Evolutionary conservation across 2,888 invertebrate genomes (phyloP), one percentile per base, ranked within the genome.

Genomic region (Archaeoteleia sp.): DNA sequence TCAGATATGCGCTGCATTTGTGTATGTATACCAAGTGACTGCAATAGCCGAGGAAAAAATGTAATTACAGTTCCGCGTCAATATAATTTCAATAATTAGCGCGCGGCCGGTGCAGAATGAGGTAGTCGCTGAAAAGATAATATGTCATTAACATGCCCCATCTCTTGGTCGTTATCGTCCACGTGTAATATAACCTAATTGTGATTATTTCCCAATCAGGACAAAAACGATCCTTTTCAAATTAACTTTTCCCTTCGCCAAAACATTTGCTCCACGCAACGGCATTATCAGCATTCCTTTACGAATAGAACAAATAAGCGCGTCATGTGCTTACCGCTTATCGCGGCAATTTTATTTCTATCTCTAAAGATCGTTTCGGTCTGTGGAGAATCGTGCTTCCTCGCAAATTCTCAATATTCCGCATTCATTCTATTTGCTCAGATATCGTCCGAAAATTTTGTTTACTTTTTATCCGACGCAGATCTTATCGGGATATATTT

Each of bases 61-160:
- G 49, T 69, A 65, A 69, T 65, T 63, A 57, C 55, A 42, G 53
- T 46, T 48, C 45, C 34, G 51, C 39, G 60, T 46, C 55, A 63
- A 68, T 63, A 63, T 62, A 55, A 68, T 61, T 65, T 61, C 69
- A 65, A 65, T 65, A 69, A 69, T 69, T 65, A 60, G 60, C 51
- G 61, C 45, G 53, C 61, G 58, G 60, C 25, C n/a, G 37, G 25
- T 27, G 45, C 53, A 46, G 32, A 68, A 54, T 63, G 58, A 63
- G 67, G 63, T 62, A 58, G 60, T 63, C 42, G 55, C 51, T 61
- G 69, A 69, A 69, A 65, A 69, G 69, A 65, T 69, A 69, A 69
- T 69, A 65, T 51, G 37, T 57, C 54, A 65, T 65, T 69, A 65
- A 55, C 65, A 49, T 51, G 43, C 45, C 43, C 55, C 51, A 51